A percentile compares a stretch with the other conserved stretches of the same genome.
These are phyloP conservation scores for Pelvicachromis taeniatus DNA, from an alignment of 2,113 vertebrate species.

Conservation along the genomic window DNA sequence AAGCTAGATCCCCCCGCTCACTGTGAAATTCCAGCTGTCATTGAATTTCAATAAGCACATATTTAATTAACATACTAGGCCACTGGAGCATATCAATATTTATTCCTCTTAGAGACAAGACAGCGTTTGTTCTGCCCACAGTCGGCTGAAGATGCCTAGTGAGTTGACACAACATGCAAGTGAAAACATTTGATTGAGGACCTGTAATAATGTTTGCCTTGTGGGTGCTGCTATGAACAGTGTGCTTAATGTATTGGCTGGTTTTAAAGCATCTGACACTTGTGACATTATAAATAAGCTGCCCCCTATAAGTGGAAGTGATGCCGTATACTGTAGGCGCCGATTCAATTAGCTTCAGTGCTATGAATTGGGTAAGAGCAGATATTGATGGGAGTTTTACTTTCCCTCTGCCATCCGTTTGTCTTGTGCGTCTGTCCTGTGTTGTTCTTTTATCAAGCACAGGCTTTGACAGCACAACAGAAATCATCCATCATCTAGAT, in stretches of 20 bases:
- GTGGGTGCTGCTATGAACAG: neutral
- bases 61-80: constrained; percentile 76
- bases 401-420: constrained; percentile 19
- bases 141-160: constrained; percentile 23
- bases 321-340: neutral
- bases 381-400: constrained; percentile 35
- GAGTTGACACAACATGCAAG: constrained; percentile 21
- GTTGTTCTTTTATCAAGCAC: constrained; percentile 60
- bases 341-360: constrained; percentile 1
- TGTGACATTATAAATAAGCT: neutral
- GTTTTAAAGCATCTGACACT: neutral
- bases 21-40: constrained; percentile 74
- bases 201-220: constrained; percentile 23
- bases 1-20: constrained; percentile 44
- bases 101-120: constrained; percentile 59
- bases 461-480: constrained; percentile 53
- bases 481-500: constrained; percentile 66
- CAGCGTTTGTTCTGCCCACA: constrained; percentile 37
- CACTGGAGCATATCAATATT: constrained; percentile 67
- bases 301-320: neutral
- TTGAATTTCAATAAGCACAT: constrained; percentile 74
- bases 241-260: neutral
- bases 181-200: constrained; percentile 37
- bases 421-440: constrained; percentile 15
- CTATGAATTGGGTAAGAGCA: neutral